Evolutionary conservation across 2,113 vertebrate species (phyloP), one percentile per base, ranked within the genome.

Genomic region (Clarias batrachus): DNA sequence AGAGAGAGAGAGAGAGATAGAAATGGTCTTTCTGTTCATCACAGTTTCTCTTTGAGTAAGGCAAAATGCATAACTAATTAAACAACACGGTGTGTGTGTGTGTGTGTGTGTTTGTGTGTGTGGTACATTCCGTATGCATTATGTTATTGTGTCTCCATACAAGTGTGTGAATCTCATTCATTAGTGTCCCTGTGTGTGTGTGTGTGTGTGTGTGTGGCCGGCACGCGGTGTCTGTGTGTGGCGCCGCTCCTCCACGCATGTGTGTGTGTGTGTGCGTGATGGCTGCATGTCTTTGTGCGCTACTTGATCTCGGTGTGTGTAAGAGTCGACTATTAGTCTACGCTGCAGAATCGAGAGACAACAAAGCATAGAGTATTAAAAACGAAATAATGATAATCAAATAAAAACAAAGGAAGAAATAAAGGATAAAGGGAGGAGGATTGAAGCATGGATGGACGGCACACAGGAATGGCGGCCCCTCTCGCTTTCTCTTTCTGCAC

Each of bases 141-240:
- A 30, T 59, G 56, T 56, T 48, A 30, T 16, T 66, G 52, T 27
- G 19, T 68, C 41, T 21, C 8, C 70, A 13, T 71, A 59, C 33
- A 54, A 59, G 10, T 48, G 13, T 73, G 23, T 71, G 16, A 79
- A 59, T 86, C 6, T 30, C 37, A 25, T 81, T 87, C n/a, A 86
- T 56, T 63, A 56, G 78, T 74, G 68, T 82, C 70, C 37, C 33
- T 89, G 87, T 70, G 68, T 70, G 85, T 82, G 79, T 73, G 85
- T 62, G 73, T 63, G 76, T n/a, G 37, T 56, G 76, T 81, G 87
- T 76, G 85, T 81, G 85, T 90, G 87, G 89, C 71, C 87, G 41
- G 81, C 23, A 63, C 33, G 70, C 63, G 78, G 81, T 70, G 87
- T 80, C 85, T 86, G 89, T 77, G 89, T 85, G 83, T 87, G 85